Base-by-base conservation (phyloP, 2,797 vertebrate species). In the Pseudocheirus occidentalis region DNA sequence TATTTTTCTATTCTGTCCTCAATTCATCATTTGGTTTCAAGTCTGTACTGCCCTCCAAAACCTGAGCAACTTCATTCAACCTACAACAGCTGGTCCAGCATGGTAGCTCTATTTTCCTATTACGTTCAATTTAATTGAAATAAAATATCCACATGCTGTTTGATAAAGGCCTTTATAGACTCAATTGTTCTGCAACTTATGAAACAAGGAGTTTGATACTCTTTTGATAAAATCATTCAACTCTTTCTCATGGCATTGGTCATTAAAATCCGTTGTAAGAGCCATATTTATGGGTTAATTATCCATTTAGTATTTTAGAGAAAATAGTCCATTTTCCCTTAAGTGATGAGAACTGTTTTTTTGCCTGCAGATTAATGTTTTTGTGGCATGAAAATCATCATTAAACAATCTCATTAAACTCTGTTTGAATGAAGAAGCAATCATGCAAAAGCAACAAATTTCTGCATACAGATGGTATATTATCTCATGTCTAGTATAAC, bases 341-440 rank as follows among this genome's bases (percentile, higher is more conserved):
- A 94, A 96, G 55, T 93, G 90, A 92, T 94, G 28, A 93, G 3
- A 94, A 5, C 53, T 24, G 14, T 90, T 90, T 90, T 92, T 57
- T 96, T 53, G 50, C 16, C 52, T 95, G 96, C 16, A 97, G 90
- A 97, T 98, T 97, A 97, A 97, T 66, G 66, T 96, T 97, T 97
- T 92, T 96, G 55, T 95, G 66, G 18, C 91, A 94, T 93, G 94
- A 96, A 93, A 87, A 96, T 97, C 55, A 90, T 96, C 93, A 94
- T 96, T 98, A 98, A 98, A 96, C n/a, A 97, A 97, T 97, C 93
- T 97, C 89, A 97, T 98, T 98, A 97, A 93, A 93, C 91, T 94
- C 59, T 94, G 56, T 98, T 97, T 98, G 94, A 98, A 96, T 97
- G 93, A 97, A 97, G 97, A 97, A 96, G 92, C 66, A 97, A 34